phyloP scores from a whole-genome alignment of 2,888 invertebrate species.

The Eumacrocentrus americanus region DNA sequence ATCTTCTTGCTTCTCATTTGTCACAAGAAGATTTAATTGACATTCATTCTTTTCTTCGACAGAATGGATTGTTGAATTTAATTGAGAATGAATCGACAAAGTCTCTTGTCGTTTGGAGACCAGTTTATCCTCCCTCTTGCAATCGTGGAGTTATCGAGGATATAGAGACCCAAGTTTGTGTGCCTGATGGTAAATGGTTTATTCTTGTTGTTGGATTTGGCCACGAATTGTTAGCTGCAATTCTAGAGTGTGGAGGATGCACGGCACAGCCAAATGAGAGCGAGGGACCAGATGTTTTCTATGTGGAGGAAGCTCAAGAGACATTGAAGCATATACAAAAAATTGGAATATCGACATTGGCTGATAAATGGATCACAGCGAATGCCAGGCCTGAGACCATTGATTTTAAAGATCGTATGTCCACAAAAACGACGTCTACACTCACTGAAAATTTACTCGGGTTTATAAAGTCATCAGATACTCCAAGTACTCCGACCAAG shows the following conservation, averaged over 20 bases:
- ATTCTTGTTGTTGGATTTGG: slow-evolving; percentile 77
- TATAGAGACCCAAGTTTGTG: slow-evolving; percentile 43
- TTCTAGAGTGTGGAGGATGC: slow-evolving; percentile 80
- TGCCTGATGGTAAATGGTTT: slow-evolving; percentile 74
- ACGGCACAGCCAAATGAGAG: slow-evolving; percentile 70
- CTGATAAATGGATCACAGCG: slow-evolving; percentile 71
- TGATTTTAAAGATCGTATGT: slow-evolving; percentile 53
- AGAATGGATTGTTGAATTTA: slow-evolving; percentile 76
- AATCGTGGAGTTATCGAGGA: slow-evolving; percentile 42
- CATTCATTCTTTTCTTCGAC: slow-evolving; percentile 75
- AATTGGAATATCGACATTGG: slow-evolving; percentile 75
- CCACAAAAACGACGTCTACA: slow-evolving; percentile 45
- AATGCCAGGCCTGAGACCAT: slow-evolving; percentile 71
- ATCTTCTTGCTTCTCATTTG: slow-evolving; percentile 80
- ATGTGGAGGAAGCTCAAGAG: slow-evolving; percentile 89
- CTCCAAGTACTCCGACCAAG: slow-evolving; percentile 56
- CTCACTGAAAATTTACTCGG: slow-evolving; percentile 61
- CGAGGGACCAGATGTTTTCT: slow-evolving; percentile 79
- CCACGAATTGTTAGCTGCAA: slow-evolving; percentile 70
- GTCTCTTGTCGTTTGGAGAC: slow-evolving; percentile 78
- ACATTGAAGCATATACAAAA: slow-evolving; percentile 79
- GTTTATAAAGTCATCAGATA: slow-evolving; percentile 54
- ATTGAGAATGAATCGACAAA: slow-evolving; percentile 72
- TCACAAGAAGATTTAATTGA: slow-evolving; percentile 76
- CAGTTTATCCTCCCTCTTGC: slow-evolving; percentile 70